phyloP scores from a whole-genome alignment of 1,140 invertebrate species.

The Bombus waltoni region DNA sequence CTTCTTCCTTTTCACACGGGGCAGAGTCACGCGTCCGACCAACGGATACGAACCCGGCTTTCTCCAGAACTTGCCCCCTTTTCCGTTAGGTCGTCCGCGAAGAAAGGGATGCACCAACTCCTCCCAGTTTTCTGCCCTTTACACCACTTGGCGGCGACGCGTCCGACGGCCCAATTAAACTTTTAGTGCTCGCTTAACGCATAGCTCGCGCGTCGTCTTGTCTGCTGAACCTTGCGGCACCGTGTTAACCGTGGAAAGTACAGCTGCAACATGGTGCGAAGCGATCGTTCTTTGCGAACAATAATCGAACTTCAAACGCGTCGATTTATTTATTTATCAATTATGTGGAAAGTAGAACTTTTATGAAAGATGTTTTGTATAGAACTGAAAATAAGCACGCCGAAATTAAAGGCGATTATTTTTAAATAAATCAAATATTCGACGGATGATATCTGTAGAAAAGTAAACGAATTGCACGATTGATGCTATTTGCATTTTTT shows the following conservation, averaged over 20 bases:
- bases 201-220: neutral
- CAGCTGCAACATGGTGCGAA: no score
- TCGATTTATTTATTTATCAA: neutral
- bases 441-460: neutral
- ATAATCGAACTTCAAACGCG: neutral
- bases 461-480: neutral
- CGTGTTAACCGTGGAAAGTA: neutral
- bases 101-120: constrained; percentile 45
- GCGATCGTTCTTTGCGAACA: neutral
- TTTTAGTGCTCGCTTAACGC: constrained; percentile 37
- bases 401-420: neutral
- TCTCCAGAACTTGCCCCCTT: constrained; percentile 31
- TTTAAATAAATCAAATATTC: neutral
- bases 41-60: constrained; percentile 30
- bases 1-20: constrained; percentile 42
- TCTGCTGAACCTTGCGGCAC: neutral
- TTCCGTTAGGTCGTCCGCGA: constrained; percentile 19
- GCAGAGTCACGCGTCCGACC: constrained; percentile 39
- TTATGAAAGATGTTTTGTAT: neutral
- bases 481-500: neutral
- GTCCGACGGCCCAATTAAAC: constrained; percentile 34
- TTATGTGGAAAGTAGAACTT: neutral
- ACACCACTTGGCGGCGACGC: constrained; percentile 18
- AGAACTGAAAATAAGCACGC: no score
- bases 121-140: constrained; percentile 41